A percentile compares a stretch with the other conserved stretches of the same genome.
These are phyloP conservation scores for Platycercus adscitus DNA, from an alignment of 2,113 vertebrate genomes.

Conservation along the genomic window DNA sequence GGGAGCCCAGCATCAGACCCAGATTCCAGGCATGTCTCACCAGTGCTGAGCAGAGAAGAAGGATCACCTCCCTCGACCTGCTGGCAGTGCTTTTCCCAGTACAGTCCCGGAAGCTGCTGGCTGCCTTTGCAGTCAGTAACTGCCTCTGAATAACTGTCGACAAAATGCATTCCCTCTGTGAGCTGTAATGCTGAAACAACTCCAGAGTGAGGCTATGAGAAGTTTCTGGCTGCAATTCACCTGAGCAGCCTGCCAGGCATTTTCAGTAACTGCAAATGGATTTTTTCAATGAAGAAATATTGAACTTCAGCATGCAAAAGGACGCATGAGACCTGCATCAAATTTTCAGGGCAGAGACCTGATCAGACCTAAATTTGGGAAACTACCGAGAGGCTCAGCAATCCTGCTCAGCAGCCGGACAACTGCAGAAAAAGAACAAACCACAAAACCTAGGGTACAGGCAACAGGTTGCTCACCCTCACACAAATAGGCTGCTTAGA, in stretches of 20 bases:
- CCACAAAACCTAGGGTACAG: not conserved
- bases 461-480: not conserved
- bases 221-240: not conserved
- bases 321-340: not conserved
- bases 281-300: not conserved
- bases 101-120: not conserved
- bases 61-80: not conserved
- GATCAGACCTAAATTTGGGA: not conserved
- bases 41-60: not conserved
- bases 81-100: not conserved
- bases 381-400: not conserved
- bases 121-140: not conserved
- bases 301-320: not conserved
- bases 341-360: not conserved
- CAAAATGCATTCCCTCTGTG: not conserved
- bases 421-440: not conserved
- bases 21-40: not conserved
- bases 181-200: not conserved
- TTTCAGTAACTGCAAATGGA: not conserved
- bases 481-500: not conserved
- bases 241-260: not conserved
- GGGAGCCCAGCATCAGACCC: not conserved
- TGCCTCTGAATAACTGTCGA: not conserved
- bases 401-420: not conserved
- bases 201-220: not conserved